These are phyloP conservation scores for Polydrusus cervinus DNA, from an alignment of 2,888 invertebrate species.

Conservation along the genomic window DNA sequence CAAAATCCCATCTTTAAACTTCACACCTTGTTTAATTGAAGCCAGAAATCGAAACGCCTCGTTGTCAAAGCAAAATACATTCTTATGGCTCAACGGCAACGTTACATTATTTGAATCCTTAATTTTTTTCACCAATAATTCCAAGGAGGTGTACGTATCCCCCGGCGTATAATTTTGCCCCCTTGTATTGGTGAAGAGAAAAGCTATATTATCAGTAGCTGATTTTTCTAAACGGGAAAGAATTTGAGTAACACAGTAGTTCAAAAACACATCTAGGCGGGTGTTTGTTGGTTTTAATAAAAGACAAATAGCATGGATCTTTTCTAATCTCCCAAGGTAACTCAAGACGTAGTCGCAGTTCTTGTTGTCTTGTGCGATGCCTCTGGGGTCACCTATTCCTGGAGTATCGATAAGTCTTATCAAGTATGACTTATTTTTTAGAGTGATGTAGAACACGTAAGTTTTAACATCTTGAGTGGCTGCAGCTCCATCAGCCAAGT, in stretches of 20 bases:
- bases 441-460: conserved; percentile 58
- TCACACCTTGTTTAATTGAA: conserved; percentile 58
- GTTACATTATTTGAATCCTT: conserved; percentile 31
- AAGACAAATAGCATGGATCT: conserved; percentile 65
- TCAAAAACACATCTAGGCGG: conserved; percentile 63
- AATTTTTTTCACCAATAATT: conserved; percentile 28
- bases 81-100: conserved; percentile 53
- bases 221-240: conserved; percentile 65
- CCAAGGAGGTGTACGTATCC: conserved; percentile 49
- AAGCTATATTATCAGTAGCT: conserved; percentile 65
- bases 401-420: conserved; percentile 67
- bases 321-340: conserved; percentile 62
- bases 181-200: conserved; percentile 65
- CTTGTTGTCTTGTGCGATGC: conserved; percentile 57
- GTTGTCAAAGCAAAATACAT: conserved; percentile 67
- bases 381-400: conserved; percentile 62
- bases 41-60: conserved; percentile 66
- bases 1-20: conserved; percentile 52
- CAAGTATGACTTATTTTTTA: conserved; percentile 27
- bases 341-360: conserved; percentile 64
- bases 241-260: conserved; percentile 65
- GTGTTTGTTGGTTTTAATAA: conserved; percentile 64
- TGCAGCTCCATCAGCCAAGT: conserved; percentile 54
- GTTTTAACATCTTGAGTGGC: conserved; percentile 60
- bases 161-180: conserved; percentile 63